Conservation (phyloP, 2,113 vertebrate species). For the Sminthopsis crassicaudata region DNA sequence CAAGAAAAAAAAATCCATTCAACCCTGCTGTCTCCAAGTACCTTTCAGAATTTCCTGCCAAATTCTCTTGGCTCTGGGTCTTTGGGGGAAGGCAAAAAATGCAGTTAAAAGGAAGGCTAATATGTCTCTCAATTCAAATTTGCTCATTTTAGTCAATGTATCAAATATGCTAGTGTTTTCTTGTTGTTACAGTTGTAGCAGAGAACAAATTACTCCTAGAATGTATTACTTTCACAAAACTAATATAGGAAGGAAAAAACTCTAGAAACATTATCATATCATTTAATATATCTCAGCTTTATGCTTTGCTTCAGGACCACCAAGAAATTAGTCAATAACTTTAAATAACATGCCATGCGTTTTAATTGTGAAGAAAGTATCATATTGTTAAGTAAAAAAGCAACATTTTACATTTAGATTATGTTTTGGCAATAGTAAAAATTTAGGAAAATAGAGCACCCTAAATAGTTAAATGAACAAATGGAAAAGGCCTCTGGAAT, state of each 20-base stretch:
- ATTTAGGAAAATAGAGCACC: rapidly evolving
- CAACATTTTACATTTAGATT: constrained; percentile 62
- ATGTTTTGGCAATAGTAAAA: constrained; percentile 58
- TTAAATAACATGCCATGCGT: constrained; percentile 59
- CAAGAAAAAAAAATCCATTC: not conserved
- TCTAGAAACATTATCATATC: constrained; percentile 18
- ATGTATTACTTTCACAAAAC: not conserved
- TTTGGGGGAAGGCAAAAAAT: not conserved
- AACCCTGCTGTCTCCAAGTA: not conserved
- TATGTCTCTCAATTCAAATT: not conserved
- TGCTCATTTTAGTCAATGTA: too few relatives aligned
- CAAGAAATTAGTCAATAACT: constrained; percentile 55
- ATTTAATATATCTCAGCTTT: constrained; percentile 60
- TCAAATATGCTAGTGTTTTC: not conserved
- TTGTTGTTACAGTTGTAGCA: not conserved
- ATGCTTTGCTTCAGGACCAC: constrained; percentile 41
- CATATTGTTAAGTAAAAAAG: constrained; percentile 57
- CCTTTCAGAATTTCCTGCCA: rapidly evolving
- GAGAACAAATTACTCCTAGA: not conserved
- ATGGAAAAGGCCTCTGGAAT: constrained; percentile 3
- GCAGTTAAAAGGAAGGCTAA: not conserved
- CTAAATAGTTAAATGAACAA: constrained; percentile 27
- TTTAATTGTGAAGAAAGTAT: constrained; percentile 69
- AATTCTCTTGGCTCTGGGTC: not conserved
- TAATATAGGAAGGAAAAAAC: constrained; percentile 5